Evolutionary conservation across 2,888 invertebrate genomes (phyloP).

Genomic region (Cryptocephalus primarius): DNA sequence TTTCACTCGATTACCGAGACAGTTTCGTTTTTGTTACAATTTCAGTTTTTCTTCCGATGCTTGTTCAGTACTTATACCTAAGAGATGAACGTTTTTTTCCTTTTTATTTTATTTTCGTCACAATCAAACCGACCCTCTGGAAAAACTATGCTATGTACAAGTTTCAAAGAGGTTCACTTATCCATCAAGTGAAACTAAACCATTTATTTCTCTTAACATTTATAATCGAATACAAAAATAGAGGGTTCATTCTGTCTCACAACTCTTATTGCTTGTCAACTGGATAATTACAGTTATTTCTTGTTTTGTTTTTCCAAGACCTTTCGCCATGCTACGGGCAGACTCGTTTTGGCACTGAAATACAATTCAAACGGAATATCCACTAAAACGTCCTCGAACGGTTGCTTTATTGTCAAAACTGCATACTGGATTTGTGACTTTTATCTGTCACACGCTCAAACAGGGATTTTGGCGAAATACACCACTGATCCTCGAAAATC

Average conservation of each 20-base stretch:
- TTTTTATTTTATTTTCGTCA: conserved; percentile 18
- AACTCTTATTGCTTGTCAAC: conserved; percentile 41
- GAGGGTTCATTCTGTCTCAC: conserved; percentile 41
- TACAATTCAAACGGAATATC: conserved; percentile 3
- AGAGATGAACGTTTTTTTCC: conserved; percentile 11
- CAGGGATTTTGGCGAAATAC: too few relatives aligned
- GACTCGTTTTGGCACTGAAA: conserved; percentile 1
- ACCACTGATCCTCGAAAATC: too few relatives aligned
- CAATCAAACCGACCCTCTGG: conserved; percentile 33
- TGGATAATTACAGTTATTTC: conserved; percentile 30
- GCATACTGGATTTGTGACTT: background rate
- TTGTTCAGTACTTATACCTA: conserved; percentile 9
- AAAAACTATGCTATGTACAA: conserved; percentile 25
- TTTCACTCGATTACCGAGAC: background rate
- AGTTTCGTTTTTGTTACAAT: background rate
- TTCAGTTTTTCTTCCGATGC: background rate
- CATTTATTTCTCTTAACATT: conserved; percentile 26
- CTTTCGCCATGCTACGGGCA: background rate
- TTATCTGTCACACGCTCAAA: too few relatives aligned
- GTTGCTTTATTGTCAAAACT: background rate
- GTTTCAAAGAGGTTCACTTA: conserved; percentile 21
- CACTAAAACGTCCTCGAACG: background rate
- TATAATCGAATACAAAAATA: conserved; percentile 42
- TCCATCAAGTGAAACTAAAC: conserved; percentile 27
- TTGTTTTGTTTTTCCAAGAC: conserved; percentile 1